Conservation (phyloP, 2,888 invertebrate species). For the Trissolcus brochymenae region DNA sequence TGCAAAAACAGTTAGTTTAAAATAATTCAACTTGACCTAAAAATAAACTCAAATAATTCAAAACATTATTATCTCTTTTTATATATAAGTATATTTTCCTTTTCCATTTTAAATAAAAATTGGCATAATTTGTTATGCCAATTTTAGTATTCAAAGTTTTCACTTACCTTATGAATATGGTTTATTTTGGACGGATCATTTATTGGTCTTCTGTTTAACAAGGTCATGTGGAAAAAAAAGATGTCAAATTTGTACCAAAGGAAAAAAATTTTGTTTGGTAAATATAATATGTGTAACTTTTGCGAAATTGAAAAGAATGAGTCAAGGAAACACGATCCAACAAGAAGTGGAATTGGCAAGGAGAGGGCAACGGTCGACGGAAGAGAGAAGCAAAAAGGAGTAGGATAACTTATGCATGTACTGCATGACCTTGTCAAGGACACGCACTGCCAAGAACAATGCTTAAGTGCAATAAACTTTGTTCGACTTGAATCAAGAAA, state of each 20-base stretch:
- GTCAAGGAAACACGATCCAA: slow-evolving; percentile 23
- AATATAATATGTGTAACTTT: slow-evolving; percentile 24
- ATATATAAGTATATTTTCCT: too few species aligned
- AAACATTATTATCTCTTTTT: too few species aligned
- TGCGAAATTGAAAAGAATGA: slow-evolving; percentile 17
- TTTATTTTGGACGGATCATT: too few species aligned
- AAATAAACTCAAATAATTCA: too few species aligned
- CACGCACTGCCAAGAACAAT: slow-evolving; percentile 68
- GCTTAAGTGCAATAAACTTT: slow-evolving; percentile 68
- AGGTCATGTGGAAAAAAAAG: too few species aligned
- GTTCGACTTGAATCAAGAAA: slow-evolving; percentile 27
- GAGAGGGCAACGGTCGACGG: slow-evolving; percentile 40
- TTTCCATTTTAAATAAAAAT: too few species aligned
- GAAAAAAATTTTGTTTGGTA: background rate
- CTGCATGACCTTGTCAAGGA: slow-evolving; percentile 72
- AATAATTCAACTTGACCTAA: background rate
- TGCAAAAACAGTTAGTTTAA: too few species aligned
- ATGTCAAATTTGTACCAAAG: too few species aligned
- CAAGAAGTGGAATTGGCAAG: slow-evolving; percentile 37
- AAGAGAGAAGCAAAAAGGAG: slow-evolving; percentile 28
- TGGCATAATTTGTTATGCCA: too few species aligned
- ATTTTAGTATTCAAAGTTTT: too few species aligned
- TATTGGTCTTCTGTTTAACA: too few species aligned
- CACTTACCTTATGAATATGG: too few species aligned
- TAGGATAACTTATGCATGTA: slow-evolving; percentile 61